Base-by-base conservation (phyloP, 2,797 vertebrate species). In the Corythornis leucogaster region DNA sequence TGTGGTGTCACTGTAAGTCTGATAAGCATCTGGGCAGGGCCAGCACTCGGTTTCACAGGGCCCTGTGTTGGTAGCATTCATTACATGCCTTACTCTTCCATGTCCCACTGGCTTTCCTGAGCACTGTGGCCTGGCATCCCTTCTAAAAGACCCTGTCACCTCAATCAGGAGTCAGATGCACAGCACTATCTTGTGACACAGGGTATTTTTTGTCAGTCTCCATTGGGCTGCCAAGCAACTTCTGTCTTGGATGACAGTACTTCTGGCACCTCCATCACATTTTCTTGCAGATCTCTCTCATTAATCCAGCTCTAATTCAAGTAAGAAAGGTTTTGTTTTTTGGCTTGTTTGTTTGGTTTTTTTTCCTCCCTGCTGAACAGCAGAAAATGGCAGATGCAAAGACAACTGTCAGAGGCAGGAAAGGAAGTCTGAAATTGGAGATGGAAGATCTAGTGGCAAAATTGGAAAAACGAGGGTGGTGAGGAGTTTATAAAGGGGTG, bases 1-100 rank as follows among this genome's bases (percentile, higher is more conserved):
- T 0, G 26, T 43, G 25, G 43, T 87, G 79, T 89, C 81, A 67
- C 68, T 64, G 59, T 45, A 25, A 17, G 53, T 10, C 51, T 50
- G 90, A 92, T 84, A 87, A 46, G 38, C 35, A 93, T 73, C 81
- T 80, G 88, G 95, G 94, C 5, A 46, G 84, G 80, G 68, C 91
- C 3, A 6, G 71, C 2, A 1, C 62, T 66, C 58, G 58, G 68
- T 92, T 96, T 91, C 80, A 31, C 64, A 77, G n/a, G 12, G 53
- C 77, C 16, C 25, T 53, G 18, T 3, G 3, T n/a, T 33, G 33
- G 59, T 25, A 45, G 67, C 18, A 28, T 9, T 77, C 59, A 12
- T 12, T 25, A 46, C 0, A 3, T 55, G 81, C 81, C 30, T 69
- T 35, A 2, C 16, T 22, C 9, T 75, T 19, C 51, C 51, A 6